Percentiles rank a stretch among this genome's conserved stretches.
phyloP scores from a whole-genome alignment of 2,797 vertebrate genomes.

The Pteronotus mesoamericanus region DNA sequence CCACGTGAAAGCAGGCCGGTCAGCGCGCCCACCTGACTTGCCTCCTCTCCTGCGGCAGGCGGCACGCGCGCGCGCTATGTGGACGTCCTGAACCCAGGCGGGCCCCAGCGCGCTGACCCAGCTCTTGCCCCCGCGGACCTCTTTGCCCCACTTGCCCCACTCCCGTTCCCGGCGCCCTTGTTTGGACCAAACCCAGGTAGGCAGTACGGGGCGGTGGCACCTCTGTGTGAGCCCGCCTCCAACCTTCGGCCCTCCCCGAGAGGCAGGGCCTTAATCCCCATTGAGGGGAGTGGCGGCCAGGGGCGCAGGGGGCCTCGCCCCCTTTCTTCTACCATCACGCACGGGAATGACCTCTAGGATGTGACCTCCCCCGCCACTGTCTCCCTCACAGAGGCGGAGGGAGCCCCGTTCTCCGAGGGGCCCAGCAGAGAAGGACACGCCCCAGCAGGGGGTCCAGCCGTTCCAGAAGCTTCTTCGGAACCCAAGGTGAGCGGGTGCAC shows the following conservation, averaged over 20 bases:
- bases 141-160: conserved; percentile 94
- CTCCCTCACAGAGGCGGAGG: conserved; percentile 82
- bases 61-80: conserved; percentile 92
- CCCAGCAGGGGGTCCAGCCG: conserved; percentile 78
- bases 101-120: conserved; percentile 80
- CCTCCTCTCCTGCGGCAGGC: conserved; percentile 54
- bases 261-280: background rate
- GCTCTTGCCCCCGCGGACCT: conserved; percentile 87
- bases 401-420: conserved; percentile 87
- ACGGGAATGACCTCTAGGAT: fast-evolving
- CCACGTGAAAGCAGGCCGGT: fast-evolving
- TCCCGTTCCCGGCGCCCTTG: conserved; percentile 91
- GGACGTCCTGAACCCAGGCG: conserved; percentile 92
- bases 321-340: fast-evolving
- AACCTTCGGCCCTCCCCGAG: background rate
- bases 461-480: conserved; percentile 76
- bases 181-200: conserved; percentile 84
- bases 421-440: conserved; percentile 77
- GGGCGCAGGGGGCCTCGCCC: background rate
- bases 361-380: background rate
- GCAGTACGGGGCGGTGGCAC: fast-evolving
- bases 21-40: fast-evolving
- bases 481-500: conserved; percentile 71
- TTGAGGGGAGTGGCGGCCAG: background rate
- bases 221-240: fast-evolving